Evolutionary conservation across 2,797 vertebrate species (phyloP).

Genomic region (Dendrocincla tyrannina): DNA sequence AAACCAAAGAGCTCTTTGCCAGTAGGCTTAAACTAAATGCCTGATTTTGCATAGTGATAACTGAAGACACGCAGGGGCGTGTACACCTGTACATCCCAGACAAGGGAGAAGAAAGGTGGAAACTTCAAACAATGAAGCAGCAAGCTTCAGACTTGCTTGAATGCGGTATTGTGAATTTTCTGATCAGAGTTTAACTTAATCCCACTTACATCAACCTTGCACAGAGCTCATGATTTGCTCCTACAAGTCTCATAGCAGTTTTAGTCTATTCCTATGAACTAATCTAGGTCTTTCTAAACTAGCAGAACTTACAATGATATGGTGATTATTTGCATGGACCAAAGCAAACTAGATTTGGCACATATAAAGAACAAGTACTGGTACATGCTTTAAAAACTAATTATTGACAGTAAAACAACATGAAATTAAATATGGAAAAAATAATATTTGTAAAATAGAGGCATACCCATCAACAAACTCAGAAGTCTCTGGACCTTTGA

Average conservation of each 20-base stretch:
- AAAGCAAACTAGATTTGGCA: not conserved
- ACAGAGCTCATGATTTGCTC: not conserved
- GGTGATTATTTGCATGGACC: not conserved
- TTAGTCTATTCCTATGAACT: not conserved
- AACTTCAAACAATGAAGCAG: not conserved
- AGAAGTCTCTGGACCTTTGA: slow-evolving; percentile 98
- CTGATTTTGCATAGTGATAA: not conserved
- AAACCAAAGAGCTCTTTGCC: not conserved
- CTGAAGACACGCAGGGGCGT: fast-evolving
- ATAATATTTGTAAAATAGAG: slow-evolving; percentile 72
- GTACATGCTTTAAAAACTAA: not conserved
- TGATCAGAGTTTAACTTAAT: not conserved
- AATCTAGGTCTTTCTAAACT: not conserved
- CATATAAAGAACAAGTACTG: not conserved
- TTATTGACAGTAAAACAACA: not conserved
- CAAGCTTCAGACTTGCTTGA: not conserved
- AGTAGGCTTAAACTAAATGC: not conserved
- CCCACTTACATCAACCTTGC: not conserved
- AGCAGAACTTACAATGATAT: not conserved
- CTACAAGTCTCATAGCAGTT: not conserved
- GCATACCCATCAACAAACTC: slow-evolving; percentile 94
- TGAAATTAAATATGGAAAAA: slow-evolving; percentile 50
- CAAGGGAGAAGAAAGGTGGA: not conserved
- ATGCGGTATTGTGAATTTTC: not conserved
- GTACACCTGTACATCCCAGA: not conserved